Base-by-base conservation (phyloP, 2,113 vertebrate genomes). In the Syrmaticus mikado region DNA sequence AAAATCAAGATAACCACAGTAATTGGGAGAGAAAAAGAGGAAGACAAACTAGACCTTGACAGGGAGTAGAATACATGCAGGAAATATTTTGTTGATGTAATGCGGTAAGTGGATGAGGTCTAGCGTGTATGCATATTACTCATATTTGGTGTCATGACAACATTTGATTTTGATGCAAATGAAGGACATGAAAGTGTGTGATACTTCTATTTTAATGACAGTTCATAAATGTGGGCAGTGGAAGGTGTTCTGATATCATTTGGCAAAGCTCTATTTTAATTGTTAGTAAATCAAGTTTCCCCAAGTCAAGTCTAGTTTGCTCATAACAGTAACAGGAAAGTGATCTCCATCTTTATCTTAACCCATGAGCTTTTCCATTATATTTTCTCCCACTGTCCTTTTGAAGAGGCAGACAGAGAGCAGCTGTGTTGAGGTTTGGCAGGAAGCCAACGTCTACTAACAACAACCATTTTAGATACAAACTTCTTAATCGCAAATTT, bases 111-210 rank as follows among this genome's bases (percentile, higher is more conserved):
- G n/a, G 57, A 19, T 14, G 57, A 60, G n/a, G 8, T 15, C n/a
- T 34, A 60, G 21, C 8, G 32, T 60, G 19, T 60, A 21, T 34
- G 11, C 34, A 0, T 10, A 14, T 4, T 7, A 2, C 13, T 55
- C 12, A 0, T 2, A 0, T 21, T 22, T 9, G 1, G 5, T 75
- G 64, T 30, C 74, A 17, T 43, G 55, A 57, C 14, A 16, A 38
- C 1, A 2, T n/a, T 77, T 40, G 10, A 25, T 34, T 60, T 4
- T 25, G 10, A 70, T 28, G 22, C 22, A 62, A 71, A 9, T 1
- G 13, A 76, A 67, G 25, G 5, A 45, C 19, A 10, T 20, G 18
- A 46, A 58, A 38, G 4, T 11, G 16, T 13, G 8, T 5, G 10
- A 52, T 4, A 40, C 20, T 41, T 40, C 46, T 50, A n/a, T 53